A percentile compares a stretch with the other conserved stretches of the same genome.
phyloP scores from a whole-genome alignment of 2,888 invertebrate species.

The Hyppa rectilinea region DNA sequence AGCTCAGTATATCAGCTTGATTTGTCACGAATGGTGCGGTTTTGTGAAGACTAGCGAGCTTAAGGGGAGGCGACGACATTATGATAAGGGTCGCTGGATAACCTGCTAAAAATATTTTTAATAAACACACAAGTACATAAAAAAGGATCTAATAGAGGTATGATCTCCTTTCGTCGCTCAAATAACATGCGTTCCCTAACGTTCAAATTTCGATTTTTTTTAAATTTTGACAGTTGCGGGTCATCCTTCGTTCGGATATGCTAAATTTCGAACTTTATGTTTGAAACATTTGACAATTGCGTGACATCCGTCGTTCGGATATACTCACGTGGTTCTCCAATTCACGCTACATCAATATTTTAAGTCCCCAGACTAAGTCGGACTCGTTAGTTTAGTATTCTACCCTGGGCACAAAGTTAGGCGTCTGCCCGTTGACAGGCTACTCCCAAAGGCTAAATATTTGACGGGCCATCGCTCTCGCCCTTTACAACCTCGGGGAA shows the following conservation, averaged over 20 bases:
- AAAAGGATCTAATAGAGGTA: neutral
- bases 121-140: neutral
- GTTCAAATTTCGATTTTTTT: conserved; percentile 20
- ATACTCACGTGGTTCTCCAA: conserved; percentile 1
- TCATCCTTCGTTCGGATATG: conserved; percentile 26
- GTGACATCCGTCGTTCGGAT: conserved; percentile 18
- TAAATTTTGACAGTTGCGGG: conserved; percentile 17
- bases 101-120: neutral
- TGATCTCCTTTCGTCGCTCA: too few species aligned
- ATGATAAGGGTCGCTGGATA: neutral
- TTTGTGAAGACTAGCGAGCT: neutral
- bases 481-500: conserved; percentile 42
- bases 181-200: neutral
- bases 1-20: neutral
- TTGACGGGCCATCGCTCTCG: conserved; percentile 67
- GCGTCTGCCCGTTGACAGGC: conserved; percentile 65
- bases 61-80: neutral
- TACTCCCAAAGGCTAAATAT: conserved; percentile 65
- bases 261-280: neutral
- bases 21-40: neutral
- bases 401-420: conserved; percentile 59
- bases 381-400: conserved; percentile 59
- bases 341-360: conserved; percentile 52
- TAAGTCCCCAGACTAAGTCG: conserved; percentile 34
- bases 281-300: conserved; percentile 25